Base-by-base conservation (phyloP, 2,113 vertebrate species). In the Phyllostomus discolor region DNA sequence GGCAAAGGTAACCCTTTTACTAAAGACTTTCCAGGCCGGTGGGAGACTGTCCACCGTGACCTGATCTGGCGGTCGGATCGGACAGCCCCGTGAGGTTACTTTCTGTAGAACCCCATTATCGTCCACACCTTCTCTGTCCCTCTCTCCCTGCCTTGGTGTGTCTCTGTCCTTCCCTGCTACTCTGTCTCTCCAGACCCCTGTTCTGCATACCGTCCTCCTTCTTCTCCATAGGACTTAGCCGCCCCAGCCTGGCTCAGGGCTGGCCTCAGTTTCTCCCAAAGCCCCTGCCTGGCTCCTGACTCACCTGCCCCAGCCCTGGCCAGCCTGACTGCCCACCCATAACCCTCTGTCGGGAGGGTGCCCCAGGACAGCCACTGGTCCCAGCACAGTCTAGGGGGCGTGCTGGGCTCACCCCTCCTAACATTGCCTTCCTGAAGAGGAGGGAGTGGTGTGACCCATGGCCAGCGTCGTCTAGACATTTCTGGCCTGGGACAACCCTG, bases 331-430 rank as follows among this genome's bases (percentile, higher is more conserved):
- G 38, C 38, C 35, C 3, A 48, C 15, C 14, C 12, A 17, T 0
- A 0, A 0, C 35, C 50, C 10, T 57, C 43, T 4, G 16, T 50
- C 1, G 2, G 17, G 59, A 9, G 5, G n/a, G 33, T 28, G 41
- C 41, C 31, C 33, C 50, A 4, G 62, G 54, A 50, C 3, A 26
- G 73, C 2, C 5, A 5, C 78, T n/a, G 67, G 33, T 11, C 64
- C 19, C 9, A 57, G 31, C 48, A 88, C 17, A n/a, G 41, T 16
- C 17, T 2, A 1, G 26, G 43, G 54, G 26, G 1, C 5, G 4
- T 12, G 64, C 31, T 22, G 19, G 46, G 15, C 16, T 4, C 69
- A 24, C 41, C 17, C 17, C 66, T 43, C 33, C 43, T 38, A 38
- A 41, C 24, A 4, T 0, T 4, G 35, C 35, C 78, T 67, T 86